Percentiles rank a stretch among this genome's conserved stretches.
These are phyloP conservation scores for Anthoscopus minutus DNA, from an alignment of 2,113 vertebrate species.

Conservation along the genomic window DNA sequence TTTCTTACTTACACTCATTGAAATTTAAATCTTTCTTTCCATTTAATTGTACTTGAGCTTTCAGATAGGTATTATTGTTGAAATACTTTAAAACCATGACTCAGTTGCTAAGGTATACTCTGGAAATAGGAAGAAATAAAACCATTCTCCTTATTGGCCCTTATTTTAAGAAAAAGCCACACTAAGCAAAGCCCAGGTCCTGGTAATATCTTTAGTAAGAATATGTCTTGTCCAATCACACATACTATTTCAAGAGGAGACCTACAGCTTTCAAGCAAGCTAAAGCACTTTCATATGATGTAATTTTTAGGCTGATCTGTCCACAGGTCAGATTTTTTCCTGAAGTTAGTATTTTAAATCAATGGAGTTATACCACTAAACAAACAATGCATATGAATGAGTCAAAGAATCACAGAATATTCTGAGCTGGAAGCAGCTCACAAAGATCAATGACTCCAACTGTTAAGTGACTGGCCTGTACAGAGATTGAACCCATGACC, in stretches of 20 bases:
- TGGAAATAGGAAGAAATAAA: neutral
- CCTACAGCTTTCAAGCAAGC: neutral
- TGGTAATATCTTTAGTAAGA: neutral
- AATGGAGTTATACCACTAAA: neutral
- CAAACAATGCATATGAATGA: neutral
- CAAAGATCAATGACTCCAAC: neutral
- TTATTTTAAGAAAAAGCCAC: neutral
- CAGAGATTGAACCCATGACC: fast-evolving
- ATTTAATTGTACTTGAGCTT: neutral
- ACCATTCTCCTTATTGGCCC: neutral
- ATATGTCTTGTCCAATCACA: neutral
- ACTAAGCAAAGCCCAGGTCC: neutral
- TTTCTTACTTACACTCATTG: neutral
- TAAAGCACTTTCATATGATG: neutral
- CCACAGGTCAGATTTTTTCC: neutral
- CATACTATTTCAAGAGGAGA: neutral
- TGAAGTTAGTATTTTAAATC: neutral
- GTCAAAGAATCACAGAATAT: neutral
- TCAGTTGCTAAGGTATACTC: neutral
- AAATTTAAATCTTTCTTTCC: neutral
- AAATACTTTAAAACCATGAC: neutral
- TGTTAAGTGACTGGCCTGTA: neutral
- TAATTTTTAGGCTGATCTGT: neutral
- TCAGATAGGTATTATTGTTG: neutral
- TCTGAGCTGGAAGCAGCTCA: neutral